Conservation (phyloP, 2,797 vertebrate genomes). For the Caiman crocodilus region DNA sequence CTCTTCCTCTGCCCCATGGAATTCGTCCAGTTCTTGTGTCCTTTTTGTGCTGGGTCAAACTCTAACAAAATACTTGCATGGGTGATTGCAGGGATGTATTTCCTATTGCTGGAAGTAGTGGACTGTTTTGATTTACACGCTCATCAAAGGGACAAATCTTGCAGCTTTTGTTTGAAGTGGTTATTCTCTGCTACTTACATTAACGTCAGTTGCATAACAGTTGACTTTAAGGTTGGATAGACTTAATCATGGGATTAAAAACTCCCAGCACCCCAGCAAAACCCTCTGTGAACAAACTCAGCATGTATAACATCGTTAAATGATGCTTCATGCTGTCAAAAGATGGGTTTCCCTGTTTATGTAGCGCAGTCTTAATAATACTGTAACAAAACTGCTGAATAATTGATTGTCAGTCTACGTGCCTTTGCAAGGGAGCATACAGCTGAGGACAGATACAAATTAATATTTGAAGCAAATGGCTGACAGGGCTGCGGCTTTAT, state of each 20-base stretch:
- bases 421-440: neutral
- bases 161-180: neutral
- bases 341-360: neutral
- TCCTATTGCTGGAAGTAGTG: too few relatives aligned
- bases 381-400: neutral
- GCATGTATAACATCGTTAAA: neutral
- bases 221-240: neutral
- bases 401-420: neutral
- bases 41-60: neutral
- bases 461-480: neutral
- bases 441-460: neutral
- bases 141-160: neutral
- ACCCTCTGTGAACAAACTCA: neutral
- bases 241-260: neutral
- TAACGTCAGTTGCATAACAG: neutral
- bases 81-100: neutral
- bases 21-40: neutral
- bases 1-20: neutral
- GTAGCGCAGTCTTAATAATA: neutral
- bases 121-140: neutral
- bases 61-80: neutral
- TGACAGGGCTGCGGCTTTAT: neutral
- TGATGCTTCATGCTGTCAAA: neutral
- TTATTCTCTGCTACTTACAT: neutral
- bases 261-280: neutral